Percentiles rank a stretch among this genome's conserved stretches.
Conservation (phyloP, 1,140 invertebrate genomes). For the Semibalanus balanoides region DNA sequence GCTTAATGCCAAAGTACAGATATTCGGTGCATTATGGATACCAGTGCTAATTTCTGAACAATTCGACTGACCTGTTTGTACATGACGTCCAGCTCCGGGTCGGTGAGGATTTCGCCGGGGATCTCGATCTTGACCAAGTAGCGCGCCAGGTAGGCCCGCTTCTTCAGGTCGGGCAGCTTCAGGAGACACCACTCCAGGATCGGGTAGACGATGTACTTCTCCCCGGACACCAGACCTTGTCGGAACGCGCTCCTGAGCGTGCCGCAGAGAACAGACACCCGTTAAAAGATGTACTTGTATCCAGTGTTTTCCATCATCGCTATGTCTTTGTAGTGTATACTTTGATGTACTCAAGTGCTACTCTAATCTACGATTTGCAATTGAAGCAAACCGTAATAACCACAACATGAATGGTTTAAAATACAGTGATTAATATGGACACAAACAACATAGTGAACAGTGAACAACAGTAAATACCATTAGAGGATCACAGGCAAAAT, state of each 20-base stretch:
- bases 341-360: too few species aligned
- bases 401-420: not conserved
- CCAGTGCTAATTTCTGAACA: too few species aligned
- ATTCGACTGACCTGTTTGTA: constrained; percentile 53
- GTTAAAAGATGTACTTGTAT: too few species aligned
- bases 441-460: too few species aligned
- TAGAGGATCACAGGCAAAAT: too few species aligned
- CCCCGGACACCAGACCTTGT: constrained; percentile 29
- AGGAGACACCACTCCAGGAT: constrained; percentile 64
- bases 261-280: not conserved
- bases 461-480: too few species aligned
- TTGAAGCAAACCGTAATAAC: not conserved
- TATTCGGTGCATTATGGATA: too few species aligned
- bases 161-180: constrained; percentile 53
- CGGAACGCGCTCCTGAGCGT: constrained; percentile 17
- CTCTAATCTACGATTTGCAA: not conserved
- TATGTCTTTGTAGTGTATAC: too few species aligned
- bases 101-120: constrained; percentile 61
- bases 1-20: too few species aligned
- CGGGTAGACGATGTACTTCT: constrained; percentile 55
- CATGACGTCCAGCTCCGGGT: constrained; percentile 53
- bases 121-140: constrained; percentile 63
- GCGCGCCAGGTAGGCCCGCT: constrained; percentile 62
- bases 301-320: too few species aligned
- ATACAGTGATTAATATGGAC: not conserved